phyloP scores from a whole-genome alignment of 2,113 vertebrate species.

The Anseranas semipalmata region DNA sequence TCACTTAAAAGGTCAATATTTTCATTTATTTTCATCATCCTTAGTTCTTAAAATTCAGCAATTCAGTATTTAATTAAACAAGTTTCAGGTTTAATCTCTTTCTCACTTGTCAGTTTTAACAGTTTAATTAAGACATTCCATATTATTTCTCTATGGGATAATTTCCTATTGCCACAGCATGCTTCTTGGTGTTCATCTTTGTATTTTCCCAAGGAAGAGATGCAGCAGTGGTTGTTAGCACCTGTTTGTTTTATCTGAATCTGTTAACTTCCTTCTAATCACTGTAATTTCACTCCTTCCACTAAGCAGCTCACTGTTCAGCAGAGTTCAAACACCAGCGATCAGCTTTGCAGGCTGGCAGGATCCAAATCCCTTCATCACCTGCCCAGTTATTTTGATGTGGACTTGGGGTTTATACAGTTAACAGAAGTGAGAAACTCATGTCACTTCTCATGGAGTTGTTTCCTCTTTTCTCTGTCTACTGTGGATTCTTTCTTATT shows the following conservation, averaged over 20 bases:
- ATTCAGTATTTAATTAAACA: background rate
- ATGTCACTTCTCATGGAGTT: background rate
- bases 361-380: background rate
- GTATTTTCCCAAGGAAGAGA: background rate
- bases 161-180: background rate
- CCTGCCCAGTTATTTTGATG: background rate
- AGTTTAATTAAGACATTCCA: background rate
- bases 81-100: background rate
- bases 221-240: background rate
- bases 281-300: background rate
- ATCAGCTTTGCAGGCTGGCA: background rate
- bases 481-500: background rate
- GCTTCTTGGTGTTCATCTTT: background rate
- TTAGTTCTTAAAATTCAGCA: background rate
- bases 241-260: background rate
- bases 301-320: background rate
- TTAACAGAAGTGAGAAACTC: background rate
- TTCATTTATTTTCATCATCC: background rate
- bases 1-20: background rate
- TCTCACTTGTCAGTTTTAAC: background rate
- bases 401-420: background rate
- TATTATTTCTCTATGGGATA: background rate
- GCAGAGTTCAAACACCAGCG: background rate
- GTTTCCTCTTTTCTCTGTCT: background rate
- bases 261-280: background rate